These are phyloP conservation scores for Pristionchus mayeri DNA, from an alignment of 2,888 invertebrate genomes.

Conservation along the genomic window DNA sequence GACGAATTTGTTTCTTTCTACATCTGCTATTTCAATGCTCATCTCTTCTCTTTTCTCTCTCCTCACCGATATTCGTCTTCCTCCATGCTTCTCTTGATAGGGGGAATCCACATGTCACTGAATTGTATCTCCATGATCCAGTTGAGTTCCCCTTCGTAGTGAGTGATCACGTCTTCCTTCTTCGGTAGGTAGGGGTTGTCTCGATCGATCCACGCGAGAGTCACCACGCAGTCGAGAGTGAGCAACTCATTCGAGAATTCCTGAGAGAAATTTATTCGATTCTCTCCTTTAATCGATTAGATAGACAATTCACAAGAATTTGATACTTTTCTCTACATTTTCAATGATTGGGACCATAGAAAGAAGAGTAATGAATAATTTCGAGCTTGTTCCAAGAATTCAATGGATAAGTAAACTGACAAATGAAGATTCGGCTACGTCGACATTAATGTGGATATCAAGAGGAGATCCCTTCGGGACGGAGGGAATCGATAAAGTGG, in stretches of 20 bases:
- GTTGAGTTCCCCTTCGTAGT: neutral
- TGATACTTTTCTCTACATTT: neutral
- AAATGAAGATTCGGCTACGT: neutral
- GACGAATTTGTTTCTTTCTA: too few relatives aligned
- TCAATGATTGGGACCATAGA: too few relatives aligned
- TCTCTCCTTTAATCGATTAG: too few relatives aligned
- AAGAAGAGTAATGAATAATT: neutral
- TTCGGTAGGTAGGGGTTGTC: neutral
- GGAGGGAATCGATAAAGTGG: conserved; percentile 2
- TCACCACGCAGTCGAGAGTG: neutral
- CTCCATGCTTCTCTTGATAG: neutral
- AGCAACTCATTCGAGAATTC: neutral
- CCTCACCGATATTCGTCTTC: conserved; percentile 28
- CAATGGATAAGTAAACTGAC: neutral
- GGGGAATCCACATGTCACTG: conserved; percentile 10
- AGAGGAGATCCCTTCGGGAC: neutral
- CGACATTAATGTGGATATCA: conserved; percentile 1
- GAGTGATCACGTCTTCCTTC: neutral
- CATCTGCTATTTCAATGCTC: too few relatives aligned
- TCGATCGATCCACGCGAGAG: neutral
- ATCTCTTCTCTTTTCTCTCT: neutral
- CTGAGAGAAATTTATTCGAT: neutral
- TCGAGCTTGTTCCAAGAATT: neutral
- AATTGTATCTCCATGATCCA: neutral
- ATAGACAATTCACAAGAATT: neutral